phyloP scores from a whole-genome alignment of 1,140 invertebrate genomes.

The Samia ricini region DNA sequence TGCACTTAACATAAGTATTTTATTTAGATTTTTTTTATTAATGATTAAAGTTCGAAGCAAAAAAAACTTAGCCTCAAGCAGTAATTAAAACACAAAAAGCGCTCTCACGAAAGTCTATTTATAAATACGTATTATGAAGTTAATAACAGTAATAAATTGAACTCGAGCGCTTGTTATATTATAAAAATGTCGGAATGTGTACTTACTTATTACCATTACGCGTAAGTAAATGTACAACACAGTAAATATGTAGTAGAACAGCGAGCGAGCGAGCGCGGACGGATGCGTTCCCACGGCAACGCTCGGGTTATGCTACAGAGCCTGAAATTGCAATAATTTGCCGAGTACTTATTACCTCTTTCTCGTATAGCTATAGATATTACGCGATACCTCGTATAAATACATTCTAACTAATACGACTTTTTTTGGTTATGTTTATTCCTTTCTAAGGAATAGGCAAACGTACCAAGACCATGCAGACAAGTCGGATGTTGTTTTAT shows the following conservation, averaged over 20 bases:
- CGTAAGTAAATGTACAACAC: not conserved
- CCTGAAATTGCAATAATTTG: slow-evolving; percentile 59
- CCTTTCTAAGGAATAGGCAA: no score
- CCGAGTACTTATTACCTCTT: slow-evolving; percentile 42
- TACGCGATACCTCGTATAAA: not conserved
- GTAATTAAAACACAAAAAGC: not conserved
- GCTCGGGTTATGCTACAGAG: slow-evolving; percentile 40
- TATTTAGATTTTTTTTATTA: no score
- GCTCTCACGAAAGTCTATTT: not conserved
- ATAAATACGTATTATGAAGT: not conserved
- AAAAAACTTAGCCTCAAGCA: not conserved
- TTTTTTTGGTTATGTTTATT: no score
- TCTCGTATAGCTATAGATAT: slow-evolving; percentile 28
- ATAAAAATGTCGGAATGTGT: not conserved
- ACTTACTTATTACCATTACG: not conserved
- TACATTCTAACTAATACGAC: no score
- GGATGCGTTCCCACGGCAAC: slow-evolving; percentile 66
- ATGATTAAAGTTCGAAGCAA: not conserved
- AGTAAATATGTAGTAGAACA: not conserved
- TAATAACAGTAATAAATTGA: not conserved
- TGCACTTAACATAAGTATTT: no score
- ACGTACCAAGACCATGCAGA: no score
- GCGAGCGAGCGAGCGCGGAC: slow-evolving; percentile 33
- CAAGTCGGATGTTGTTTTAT: no score
- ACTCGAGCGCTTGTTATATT: not conserved